phyloP scores from a whole-genome alignment of 2,888 invertebrate species.

The Heliconius ethilla region DNA sequence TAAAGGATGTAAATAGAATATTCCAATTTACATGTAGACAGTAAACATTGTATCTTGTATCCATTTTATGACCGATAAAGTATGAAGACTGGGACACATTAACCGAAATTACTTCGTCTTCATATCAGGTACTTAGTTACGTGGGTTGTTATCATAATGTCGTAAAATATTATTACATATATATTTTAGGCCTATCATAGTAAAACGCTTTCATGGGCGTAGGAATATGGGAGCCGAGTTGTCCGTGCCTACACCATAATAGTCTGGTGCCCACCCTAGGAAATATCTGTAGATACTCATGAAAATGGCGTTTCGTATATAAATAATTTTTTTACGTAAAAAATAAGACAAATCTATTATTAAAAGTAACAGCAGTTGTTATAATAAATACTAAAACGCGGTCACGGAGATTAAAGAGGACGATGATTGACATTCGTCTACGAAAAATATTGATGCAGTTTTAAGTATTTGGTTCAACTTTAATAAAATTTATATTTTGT shows the following conservation, averaged over 20 bases:
- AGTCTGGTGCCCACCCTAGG: too few relatives aligned
- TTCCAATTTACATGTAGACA: neutral
- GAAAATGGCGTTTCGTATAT: neutral
- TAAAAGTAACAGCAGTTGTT: conserved; percentile 27
- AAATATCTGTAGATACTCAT: too few relatives aligned
- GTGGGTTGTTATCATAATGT: neutral
- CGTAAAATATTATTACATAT: conserved; percentile 5
- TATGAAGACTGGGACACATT: conserved; percentile 1
- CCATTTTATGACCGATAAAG: conserved; percentile 20
- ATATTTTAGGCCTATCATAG: neutral
- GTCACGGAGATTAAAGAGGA: conserved; percentile 48
- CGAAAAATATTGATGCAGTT: conserved; percentile 20
- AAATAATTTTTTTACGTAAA: neutral
- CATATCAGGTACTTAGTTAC: neutral
- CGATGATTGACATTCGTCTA: conserved; percentile 41
- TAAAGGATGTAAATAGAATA: neutral
- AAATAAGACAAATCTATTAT: conserved; percentile 25
- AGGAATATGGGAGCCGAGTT: too few relatives aligned
- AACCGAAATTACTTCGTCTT: conserved; percentile 9
- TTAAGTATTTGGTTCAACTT: neutral
- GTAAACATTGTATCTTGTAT: conserved; percentile 27
- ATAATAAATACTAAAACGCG: conserved; percentile 46
- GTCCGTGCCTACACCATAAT: too few relatives aligned
- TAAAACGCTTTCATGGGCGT: too few relatives aligned
- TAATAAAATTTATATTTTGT: neutral